phyloP scores from a whole-genome alignment of 2,888 invertebrate genomes.

The Caenorhabditis japonica region DNA sequence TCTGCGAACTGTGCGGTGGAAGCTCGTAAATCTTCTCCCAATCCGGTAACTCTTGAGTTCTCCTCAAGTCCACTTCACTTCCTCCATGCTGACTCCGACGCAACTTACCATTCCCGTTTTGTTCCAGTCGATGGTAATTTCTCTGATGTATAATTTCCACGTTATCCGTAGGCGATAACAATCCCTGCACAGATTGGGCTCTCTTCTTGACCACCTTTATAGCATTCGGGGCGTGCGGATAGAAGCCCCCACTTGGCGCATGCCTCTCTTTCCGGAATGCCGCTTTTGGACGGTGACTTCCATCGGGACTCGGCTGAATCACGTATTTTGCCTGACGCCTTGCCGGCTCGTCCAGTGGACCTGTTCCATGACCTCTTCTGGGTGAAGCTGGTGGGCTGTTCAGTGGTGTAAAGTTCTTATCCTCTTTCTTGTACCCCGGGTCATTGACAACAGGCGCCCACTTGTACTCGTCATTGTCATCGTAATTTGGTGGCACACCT shows the following conservation, averaged over 20 bases:
- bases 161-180: conserved; percentile 47
- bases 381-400: conserved; percentile 72
- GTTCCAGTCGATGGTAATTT: conserved; percentile 65
- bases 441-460: conserved; percentile 75
- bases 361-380: conserved; percentile 64
- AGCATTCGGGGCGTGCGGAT: conserved; percentile 76
- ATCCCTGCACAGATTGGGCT: conserved; percentile 55
- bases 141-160: conserved; percentile 66
- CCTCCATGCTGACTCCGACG: conserved; percentile 29
- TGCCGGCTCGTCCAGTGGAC: conserved; percentile 73
- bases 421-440: conserved; percentile 73
- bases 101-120: conserved; percentile 34
- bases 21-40: conserved; percentile 77
- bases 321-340: conserved; percentile 70
- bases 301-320: conserved; percentile 72
- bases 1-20: conserved; percentile 75
- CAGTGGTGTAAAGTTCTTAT: conserved; percentile 76
- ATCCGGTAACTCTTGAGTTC: conserved; percentile 56
- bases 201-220: conserved; percentile 68
- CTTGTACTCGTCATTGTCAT: conserved; percentile 67
- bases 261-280: conserved; percentile 69
- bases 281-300: conserved; percentile 74
- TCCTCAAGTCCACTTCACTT: conserved; percentile 47
- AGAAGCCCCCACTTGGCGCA: conserved; percentile 74
- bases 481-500: conserved; percentile 40